These are phyloP conservation scores for Odocoileus virginianus DNA, from an alignment of 2,113 vertebrate species.

Conservation along the genomic window DNA sequence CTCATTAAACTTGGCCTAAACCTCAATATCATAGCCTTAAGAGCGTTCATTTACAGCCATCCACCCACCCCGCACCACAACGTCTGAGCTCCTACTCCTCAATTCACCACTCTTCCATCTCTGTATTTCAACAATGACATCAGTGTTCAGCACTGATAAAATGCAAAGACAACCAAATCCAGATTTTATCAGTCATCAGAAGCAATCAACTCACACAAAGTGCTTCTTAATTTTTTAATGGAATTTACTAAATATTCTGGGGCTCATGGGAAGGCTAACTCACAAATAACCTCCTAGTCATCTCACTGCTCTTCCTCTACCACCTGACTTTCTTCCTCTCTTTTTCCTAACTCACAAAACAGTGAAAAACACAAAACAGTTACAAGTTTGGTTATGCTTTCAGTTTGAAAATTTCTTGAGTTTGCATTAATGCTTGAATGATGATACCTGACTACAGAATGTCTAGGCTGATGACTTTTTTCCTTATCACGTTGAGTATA, in stretches of 20 bases:
- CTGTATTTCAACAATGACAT: not conserved
- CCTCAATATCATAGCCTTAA: not conserved
- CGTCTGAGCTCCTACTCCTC: not conserved
- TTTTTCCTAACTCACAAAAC: not conserved
- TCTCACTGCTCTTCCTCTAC: not conserved
- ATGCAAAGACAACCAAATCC: not conserved
- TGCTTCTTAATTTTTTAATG: not conserved
- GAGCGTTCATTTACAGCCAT: not conserved
- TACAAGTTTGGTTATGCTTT: not conserved
- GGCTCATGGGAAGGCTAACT: not conserved
- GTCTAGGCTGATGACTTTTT: not conserved
- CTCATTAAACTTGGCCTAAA: not conserved
- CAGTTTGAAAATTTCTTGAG: not conserved
- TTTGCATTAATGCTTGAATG: not conserved
- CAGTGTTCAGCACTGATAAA: not conserved
- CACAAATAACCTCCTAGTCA: not conserved
- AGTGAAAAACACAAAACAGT: not conserved
- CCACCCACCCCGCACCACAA: fast-evolving
- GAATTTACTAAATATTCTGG: not conserved
- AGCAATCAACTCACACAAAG: not conserved
- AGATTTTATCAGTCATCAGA: not conserved
- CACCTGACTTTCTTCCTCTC: not conserved
- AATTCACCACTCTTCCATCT: not conserved
- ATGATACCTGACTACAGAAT: not conserved
- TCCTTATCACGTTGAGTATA: not conserved